Evolutionary conservation across 2,797 vertebrate genomes (phyloP), one percentile per base, ranked within the genome.

Genomic region (Tokudaia tokunoshimensis): DNA sequence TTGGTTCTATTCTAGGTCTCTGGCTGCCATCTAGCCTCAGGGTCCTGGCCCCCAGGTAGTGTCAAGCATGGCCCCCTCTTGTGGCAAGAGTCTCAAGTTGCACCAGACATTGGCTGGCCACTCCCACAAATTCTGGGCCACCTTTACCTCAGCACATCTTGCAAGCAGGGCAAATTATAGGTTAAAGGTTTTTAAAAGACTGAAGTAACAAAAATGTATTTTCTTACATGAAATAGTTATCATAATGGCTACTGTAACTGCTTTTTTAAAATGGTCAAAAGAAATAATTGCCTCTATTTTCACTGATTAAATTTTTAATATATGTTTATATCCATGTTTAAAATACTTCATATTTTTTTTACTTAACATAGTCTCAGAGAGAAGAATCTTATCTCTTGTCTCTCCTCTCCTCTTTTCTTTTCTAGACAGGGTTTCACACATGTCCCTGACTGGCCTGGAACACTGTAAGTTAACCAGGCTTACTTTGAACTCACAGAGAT

Each of bases 281-380:
- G 19, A 88, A 95, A 89, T 89, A 67, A 94, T 86, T 44, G 63
- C 26, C 3, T 96, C 83, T n/a, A 20, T n/a, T 96, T 85, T 94
- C 19, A 91, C 14, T 79, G 7, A 92, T 96, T 89, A 92, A 72
- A 59, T 74, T 93, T 63, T 76, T 29, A 83, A 76, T 92, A 2
- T 76, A 95, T 94, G 26, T 89, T 82, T 26, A 86, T 65, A 24
- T 94, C 31, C 17, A 74, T 85, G 74, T 89, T 89, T 95, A 65
- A 95, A 92, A 86, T 83, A 47, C 75, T 89, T 95, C 34, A 19
- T 80, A 29, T 95, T 95, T 92, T 47, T 22, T 79, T 37, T 95
- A 57, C 50, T 91, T 80, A 89, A 50, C 47, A 55, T 76, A n/a
- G 91, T 91, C 6, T 83, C 24, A 7, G 22, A 37, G 20, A 94